Evolutionary conservation across 2,888 invertebrate genomes (phyloP).

Genomic region (Deroplatys truncata): DNA sequence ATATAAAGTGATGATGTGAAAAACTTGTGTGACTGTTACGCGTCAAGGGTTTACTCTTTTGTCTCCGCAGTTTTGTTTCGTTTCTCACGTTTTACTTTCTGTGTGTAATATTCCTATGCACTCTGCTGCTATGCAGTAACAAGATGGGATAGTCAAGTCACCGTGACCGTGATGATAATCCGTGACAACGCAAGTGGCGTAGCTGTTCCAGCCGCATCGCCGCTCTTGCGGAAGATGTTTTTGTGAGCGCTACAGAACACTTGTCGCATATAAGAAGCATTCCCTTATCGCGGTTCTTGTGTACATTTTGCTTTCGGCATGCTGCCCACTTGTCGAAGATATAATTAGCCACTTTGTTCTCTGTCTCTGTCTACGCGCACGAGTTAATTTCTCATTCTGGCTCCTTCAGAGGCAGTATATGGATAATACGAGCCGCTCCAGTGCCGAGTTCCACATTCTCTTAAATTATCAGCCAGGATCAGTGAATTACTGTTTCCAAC

Average conservation of each 20-base stretch:
- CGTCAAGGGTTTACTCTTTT: too few relatives aligned
- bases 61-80: too few relatives aligned
- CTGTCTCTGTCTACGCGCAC: neutral
- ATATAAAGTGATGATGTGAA: too few relatives aligned
- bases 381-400: neutral
- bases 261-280: neutral
- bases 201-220: neutral
- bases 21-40: too few relatives aligned
- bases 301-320: neutral
- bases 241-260: neutral
- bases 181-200: neutral
- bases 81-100: too few relatives aligned
- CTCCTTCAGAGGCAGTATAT: neutral
- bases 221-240: neutral
- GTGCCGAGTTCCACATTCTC: too few relatives aligned
- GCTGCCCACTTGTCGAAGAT: neutral
- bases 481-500: too few relatives aligned
- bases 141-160: too few relatives aligned
- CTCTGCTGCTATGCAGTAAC: too few relatives aligned
- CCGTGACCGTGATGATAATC: neutral
- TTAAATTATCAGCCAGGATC: too few relatives aligned
- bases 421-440: too few relatives aligned
- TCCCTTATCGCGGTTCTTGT: neutral
- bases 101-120: too few relatives aligned
- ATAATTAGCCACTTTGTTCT: neutral